phyloP scores from a whole-genome alignment of 2,113 vertebrate genomes.

The Periophthalmodon schlosseri region DNA sequence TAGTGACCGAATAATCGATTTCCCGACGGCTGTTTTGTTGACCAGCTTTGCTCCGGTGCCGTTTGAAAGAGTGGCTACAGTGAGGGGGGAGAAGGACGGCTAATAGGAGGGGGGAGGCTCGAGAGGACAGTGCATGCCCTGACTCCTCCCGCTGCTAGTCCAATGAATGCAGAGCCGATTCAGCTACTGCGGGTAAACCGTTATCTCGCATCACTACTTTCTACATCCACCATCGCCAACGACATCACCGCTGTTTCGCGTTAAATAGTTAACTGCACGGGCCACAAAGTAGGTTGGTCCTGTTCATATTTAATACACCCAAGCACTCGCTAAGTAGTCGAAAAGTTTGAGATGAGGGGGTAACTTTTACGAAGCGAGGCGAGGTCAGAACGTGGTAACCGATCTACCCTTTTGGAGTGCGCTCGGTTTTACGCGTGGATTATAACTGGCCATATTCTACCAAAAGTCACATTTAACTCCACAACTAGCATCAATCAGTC shows the following conservation, averaged over 20 bases:
- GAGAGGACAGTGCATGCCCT: slow-evolving; percentile 18
- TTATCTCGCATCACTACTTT: slow-evolving; percentile 70
- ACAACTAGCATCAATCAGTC: neutral
- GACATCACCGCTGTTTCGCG: slow-evolving; percentile 5
- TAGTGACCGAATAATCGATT: slow-evolving; percentile 26
- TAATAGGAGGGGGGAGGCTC: slow-evolving; percentile 1
- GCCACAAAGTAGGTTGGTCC: neutral
- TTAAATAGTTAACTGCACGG: slow-evolving; percentile 47
- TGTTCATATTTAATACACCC: slow-evolving; percentile 37
- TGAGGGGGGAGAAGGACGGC: neutral
- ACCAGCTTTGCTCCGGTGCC: slow-evolving; percentile 6
- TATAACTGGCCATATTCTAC: no score
- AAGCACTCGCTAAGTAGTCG: neutral
- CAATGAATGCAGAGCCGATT: slow-evolving; percentile 16
- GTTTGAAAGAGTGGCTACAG: slow-evolving; percentile 15
- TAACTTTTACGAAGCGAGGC: slow-evolving; percentile 45
- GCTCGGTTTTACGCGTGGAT: neutral
- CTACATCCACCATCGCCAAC: slow-evolving; percentile 13
- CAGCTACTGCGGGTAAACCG: slow-evolving; percentile 57
- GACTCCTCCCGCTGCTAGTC: slow-evolving; percentile 65
- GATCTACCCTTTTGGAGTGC: neutral
- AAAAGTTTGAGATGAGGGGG: slow-evolving; percentile 9
- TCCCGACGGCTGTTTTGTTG: slow-evolving; percentile 22
- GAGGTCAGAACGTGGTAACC: slow-evolving; percentile 18
- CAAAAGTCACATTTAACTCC: neutral